Percentiles rank a stretch among this genome's conserved stretches.
Conservation (phyloP, 2,888 invertebrate genomes). For the Bruchidius siliquastri region DNA sequence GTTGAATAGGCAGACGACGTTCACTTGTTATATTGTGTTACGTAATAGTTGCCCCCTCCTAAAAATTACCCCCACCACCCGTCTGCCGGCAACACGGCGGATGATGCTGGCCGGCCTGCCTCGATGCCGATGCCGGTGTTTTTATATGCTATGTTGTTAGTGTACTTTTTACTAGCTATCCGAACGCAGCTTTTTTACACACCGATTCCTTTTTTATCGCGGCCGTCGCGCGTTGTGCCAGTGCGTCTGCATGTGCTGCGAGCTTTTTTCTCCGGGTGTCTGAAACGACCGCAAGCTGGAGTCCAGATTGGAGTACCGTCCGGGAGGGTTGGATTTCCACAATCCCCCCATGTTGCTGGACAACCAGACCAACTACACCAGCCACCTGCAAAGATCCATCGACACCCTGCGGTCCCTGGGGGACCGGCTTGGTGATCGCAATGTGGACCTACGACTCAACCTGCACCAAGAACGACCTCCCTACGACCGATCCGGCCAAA, state of each 20-base stretch:
- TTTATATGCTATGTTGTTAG: slow-evolving; percentile 46
- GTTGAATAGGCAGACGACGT: slow-evolving; percentile 30
- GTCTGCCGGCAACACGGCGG: slow-evolving; percentile 18
- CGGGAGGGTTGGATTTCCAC: slow-evolving; percentile 47
- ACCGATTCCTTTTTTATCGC: slow-evolving; percentile 29
- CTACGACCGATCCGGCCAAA: slow-evolving; percentile 22
- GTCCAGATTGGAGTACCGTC: slow-evolving; percentile 45
- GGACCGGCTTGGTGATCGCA: slow-evolving; percentile 45
- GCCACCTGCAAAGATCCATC: slow-evolving; percentile 45
- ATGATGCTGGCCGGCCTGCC: slow-evolving; percentile 35
- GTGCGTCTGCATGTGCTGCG: slow-evolving; percentile 6
- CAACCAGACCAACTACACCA: slow-evolving; percentile 41
- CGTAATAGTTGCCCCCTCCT: slow-evolving; percentile 38
- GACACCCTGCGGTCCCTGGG: slow-evolving; percentile 45
- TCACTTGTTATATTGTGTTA: slow-evolving; percentile 40
- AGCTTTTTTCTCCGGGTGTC: too few relatives aligned
- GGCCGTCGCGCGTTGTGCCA: slow-evolving; percentile 8
- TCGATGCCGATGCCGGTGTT: slow-evolving; percentile 37
- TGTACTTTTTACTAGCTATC: slow-evolving; percentile 46
- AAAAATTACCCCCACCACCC: slow-evolving; percentile 33
- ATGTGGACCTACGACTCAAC: slow-evolving; percentile 44
- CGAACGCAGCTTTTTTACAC: slow-evolving; percentile 38
- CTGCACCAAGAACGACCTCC: slow-evolving; percentile 35
- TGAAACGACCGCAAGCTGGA: slow-evolving; percentile 36
- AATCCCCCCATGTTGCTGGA: slow-evolving; percentile 40